Conservation (phyloP, 2,797 vertebrate genomes). For the Mormyrops attenuatus region DNA sequence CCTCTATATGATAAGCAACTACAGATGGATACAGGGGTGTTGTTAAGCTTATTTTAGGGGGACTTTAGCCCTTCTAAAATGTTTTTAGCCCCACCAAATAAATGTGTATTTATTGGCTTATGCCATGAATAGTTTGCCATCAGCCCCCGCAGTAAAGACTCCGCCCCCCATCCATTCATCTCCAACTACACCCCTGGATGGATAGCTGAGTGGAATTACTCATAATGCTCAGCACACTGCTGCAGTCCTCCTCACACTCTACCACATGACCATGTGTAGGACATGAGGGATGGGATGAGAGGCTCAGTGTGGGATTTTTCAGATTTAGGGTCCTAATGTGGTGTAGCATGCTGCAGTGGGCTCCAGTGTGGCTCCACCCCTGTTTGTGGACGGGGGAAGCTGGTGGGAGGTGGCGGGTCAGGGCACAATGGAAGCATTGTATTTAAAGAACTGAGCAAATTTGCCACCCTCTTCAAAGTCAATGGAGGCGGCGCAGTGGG, state of each 20-base stretch:
- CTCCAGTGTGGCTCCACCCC: conserved; percentile 26
- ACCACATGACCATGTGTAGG: neutral
- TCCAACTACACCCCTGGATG: neutral
- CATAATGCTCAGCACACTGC: neutral
- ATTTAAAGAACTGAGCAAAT: conserved; percentile 47
- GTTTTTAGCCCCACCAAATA: neutral
- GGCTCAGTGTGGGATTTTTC: neutral
- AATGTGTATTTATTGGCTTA: neutral
- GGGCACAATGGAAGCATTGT: conserved; percentile 50
- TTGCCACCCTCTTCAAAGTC: conserved; percentile 43
- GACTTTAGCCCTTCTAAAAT: neutral
- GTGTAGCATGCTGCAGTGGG: conserved; percentile 20
- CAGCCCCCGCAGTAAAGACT: neutral
- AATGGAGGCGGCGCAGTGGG: neutral
- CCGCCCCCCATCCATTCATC: neutral
- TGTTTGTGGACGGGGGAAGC: conserved; percentile 44
- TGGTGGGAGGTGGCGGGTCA: conserved; percentile 36
- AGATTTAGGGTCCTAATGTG: neutral
- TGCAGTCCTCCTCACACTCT: neutral
- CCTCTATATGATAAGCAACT: neutral
- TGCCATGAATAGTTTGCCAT: neutral
- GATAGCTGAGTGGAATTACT: neutral
- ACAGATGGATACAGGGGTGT: neutral
- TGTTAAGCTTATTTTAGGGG: neutral
- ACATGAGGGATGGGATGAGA: neutral